These are phyloP conservation scores for Rhopilema esculentum DNA, from an alignment of 30 jellyfish, hydroid and myxozoan species.

Conservation along the genomic window DNA sequence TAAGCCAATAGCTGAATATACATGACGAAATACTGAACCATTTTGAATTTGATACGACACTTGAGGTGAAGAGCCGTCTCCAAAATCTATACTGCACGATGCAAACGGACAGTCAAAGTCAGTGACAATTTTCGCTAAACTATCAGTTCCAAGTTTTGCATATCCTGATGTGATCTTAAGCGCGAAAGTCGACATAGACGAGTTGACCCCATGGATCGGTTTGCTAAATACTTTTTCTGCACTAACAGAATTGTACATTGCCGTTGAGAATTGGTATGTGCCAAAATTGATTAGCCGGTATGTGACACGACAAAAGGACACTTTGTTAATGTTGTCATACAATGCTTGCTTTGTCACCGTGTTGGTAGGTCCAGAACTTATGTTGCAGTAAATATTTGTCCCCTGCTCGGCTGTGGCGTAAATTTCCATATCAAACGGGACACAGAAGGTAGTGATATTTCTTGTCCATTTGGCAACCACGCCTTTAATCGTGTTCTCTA, in stretches of 20 bases:
- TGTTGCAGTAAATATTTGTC: not conserved
- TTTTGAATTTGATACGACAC: not conserved
- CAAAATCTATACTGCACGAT: constrained; percentile 9
- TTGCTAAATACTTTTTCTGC: not conserved
- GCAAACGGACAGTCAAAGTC: constrained; percentile 29
- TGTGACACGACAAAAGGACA: not conserved
- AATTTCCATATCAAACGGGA: not conserved
- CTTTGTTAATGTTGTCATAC: not conserved
- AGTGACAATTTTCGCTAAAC: not conserved
- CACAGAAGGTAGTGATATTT: not conserved
- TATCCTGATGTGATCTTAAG: not conserved
- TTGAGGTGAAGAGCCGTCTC: not conserved
- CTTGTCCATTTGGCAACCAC: not conserved
- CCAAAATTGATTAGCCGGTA: not conserved
- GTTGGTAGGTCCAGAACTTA: not conserved
- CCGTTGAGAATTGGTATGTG: not conserved
- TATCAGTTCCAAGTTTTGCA: not conserved
- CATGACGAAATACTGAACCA: not conserved
- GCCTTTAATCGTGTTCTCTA: not conserved
- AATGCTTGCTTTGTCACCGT: not conserved
- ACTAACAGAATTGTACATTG: not conserved
- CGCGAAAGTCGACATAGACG: not conserved
- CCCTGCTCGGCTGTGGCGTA: not conserved
- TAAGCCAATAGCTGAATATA: not conserved
- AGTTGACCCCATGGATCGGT: not conserved